Evolutionary conservation across 2,888 invertebrate genomes (phyloP), one percentile per base, ranked within the genome.

Genomic region (Hetaerina titia): DNA sequence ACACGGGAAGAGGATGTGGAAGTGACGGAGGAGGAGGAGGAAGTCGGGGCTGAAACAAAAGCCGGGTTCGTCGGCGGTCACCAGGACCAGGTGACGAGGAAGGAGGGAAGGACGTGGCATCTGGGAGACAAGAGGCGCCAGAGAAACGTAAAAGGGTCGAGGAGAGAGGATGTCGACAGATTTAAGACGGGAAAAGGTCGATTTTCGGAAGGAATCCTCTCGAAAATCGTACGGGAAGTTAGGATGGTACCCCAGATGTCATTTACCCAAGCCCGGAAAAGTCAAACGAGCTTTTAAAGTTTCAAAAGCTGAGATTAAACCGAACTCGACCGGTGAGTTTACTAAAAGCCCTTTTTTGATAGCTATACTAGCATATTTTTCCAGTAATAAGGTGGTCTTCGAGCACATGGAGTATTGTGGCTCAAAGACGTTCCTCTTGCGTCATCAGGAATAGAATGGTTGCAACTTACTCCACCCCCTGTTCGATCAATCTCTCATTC

Each of bases 91-190:
- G 69, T 69, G 69, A 69, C 69, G 22, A 69, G 69, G 69, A 69
- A 69, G 69, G 69, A 6, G 69, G n/a, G 69, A n/a, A 69, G 19
- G 69, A 8, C 69, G n/a, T 22, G 69, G 69, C 69, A 69, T 69
- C 69, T 69, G 69, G 69, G 69, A 69, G 69, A 69, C 69, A 69
- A n/a, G 69, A 69, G 69, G 69, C 69, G 69, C 69, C 69, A n/a
- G 69, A 22, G 69, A 69, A 69, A 69, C 4, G 17, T 7, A 19
- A 7, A 5, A n/a, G 69, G 69, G 69, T 22, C 60, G 17, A 9
- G 69, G 22, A 22, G 22, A 2, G 69, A 17, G 17, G 22, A 22
- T n/a, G 69, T 22, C 22, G n/a, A n/a, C 69, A 69, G 69, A 69
- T 69, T 69, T 69, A 69, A 69, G 69, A 69, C 69, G 69, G 69